Conservation (phyloP, 1,140 invertebrate genomes). For the Drosophila parvula region DNA sequence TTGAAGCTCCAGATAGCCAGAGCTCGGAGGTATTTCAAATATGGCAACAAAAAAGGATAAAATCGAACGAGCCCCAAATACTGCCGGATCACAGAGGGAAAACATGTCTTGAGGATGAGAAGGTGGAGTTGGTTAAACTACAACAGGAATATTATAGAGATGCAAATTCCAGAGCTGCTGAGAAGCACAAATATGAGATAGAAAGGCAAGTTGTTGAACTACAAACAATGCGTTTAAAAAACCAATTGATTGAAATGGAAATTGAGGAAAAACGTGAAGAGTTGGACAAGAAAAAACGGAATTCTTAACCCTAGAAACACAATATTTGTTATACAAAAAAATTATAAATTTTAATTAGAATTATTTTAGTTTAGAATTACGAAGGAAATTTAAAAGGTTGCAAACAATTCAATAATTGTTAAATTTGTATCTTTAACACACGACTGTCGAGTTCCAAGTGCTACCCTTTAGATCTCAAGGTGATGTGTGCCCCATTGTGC, state of each 20-base stretch:
- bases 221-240: conserved; percentile 2
- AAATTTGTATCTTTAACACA: not conserved
- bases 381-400: too few relatives aligned
- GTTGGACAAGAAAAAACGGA: not conserved
- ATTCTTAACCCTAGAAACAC: conserved; percentile 5
- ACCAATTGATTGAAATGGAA: conserved; percentile 30
- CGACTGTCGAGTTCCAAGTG: not conserved
- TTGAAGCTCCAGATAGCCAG: conserved; percentile 1
- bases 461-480: not conserved
- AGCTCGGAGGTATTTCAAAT: not conserved
- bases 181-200: conserved; percentile 27
- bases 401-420: not conserved
- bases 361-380: not conserved
- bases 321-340: too few relatives aligned
- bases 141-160: conserved; percentile 27
- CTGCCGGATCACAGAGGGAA: not conserved
- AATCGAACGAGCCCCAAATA: not conserved
- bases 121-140: conserved; percentile 22
- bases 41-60: not conserved
- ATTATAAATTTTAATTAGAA: not conserved
- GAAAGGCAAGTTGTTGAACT: conserved; percentile 17
- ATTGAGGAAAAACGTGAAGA: conserved; percentile 18
- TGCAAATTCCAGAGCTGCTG: conserved; percentile 19
- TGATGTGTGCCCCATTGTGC: not conserved
- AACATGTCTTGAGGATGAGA: conserved; percentile 1